A percentile compares a stretch with the other conserved stretches of the same genome.
Conservation (phyloP, 2,888 invertebrate species). For the Pollenia amentaria region DNA sequence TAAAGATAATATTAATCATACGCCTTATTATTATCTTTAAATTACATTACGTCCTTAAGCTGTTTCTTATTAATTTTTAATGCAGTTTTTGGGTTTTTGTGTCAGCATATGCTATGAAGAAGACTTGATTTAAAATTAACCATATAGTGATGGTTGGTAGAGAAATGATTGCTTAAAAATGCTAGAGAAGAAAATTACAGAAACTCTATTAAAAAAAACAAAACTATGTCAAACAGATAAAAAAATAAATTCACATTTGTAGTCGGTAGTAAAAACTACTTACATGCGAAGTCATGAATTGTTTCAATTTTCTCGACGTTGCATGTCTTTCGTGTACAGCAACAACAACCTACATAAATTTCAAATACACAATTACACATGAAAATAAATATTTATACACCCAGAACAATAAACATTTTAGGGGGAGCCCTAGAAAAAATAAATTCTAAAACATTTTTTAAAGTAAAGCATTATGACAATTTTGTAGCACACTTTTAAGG, state of each 20-base stretch:
- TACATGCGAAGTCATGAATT: constrained; percentile 52
- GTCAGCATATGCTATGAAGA: constrained; percentile 23
- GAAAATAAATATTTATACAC: constrained; percentile 49
- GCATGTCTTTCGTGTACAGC: constrained; percentile 34
- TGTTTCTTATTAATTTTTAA: constrained; percentile 19
- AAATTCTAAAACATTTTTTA: neutral
- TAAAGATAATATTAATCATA: neutral
- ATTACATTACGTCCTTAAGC: neutral
- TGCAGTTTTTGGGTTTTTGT: neutral
- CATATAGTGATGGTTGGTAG: constrained; percentile 24
- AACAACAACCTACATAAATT: constrained; percentile 30
- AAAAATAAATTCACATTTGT: constrained; percentile 36
- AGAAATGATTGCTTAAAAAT: constrained; percentile 32
- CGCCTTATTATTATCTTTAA: constrained; percentile 4
- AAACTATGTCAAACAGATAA: constrained; percentile 52
- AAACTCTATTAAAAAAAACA: constrained; percentile 4
- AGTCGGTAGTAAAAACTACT: constrained; percentile 27
- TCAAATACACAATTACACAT: constrained; percentile 52
- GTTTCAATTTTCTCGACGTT: constrained; percentile 15
- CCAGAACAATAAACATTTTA: neutral
- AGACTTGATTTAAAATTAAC: constrained; percentile 51
- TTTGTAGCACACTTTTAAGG: neutral
- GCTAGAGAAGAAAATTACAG: neutral
- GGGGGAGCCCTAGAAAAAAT: constrained; percentile 18
- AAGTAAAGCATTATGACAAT: neutral